Base-by-base conservation (phyloP, 2,113 vertebrate species). In the Melanerpes formicivorus region DNA sequence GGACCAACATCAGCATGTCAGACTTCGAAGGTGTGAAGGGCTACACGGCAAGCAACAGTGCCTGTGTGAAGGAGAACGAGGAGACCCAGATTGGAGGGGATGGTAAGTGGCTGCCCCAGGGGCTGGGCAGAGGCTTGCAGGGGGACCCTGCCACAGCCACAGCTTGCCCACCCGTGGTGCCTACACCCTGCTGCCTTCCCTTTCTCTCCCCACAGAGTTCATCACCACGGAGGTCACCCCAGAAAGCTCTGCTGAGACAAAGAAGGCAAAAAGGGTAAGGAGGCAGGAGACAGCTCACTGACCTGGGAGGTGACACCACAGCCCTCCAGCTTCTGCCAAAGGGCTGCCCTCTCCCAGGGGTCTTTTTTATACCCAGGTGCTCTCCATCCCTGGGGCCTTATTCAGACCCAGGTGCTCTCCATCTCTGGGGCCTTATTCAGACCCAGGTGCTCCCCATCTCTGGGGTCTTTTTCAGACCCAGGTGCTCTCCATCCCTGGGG, bases 1-100 rank as follows among this genome's bases (percentile, higher is more conserved):
- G 96, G 86, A 98, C 98, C 0, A 96, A 98, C 80, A 97, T 98
- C 50, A 98, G 97, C 95, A 97, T 98, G 98, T 95, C 97, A 0
- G 98, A 98, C 80, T 97, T 98, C 0, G 97, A 97, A 50, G 97
- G 94, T 19, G 18, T 93, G 52, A 95, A 88, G 73, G 96, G 96
- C 18, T 95, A 88, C 16, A 52, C 95, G 1, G 95, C 87, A 10
- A 96, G 75, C 67, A 97, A 97, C 5, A 94, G 94, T 19, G 5
- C 58, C 66, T 96, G 88, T 1, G 22, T 26, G 21, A 72, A 62
- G 2, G 91, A 92, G 10, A 76, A 8, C 46, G 97, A 97, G 44
- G 98, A 98, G 85, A 97, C 97, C 1, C 37, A 76, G 11, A 25
- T 97, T 0, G 90, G 93, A 80, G 88, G 64, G 52, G 88, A 96